A percentile compares a stretch with the other conserved stretches of the same genome.
Conservation (phyloP, 2,113 vertebrate species). For the Ophthalmolycus amberensis region DNA sequence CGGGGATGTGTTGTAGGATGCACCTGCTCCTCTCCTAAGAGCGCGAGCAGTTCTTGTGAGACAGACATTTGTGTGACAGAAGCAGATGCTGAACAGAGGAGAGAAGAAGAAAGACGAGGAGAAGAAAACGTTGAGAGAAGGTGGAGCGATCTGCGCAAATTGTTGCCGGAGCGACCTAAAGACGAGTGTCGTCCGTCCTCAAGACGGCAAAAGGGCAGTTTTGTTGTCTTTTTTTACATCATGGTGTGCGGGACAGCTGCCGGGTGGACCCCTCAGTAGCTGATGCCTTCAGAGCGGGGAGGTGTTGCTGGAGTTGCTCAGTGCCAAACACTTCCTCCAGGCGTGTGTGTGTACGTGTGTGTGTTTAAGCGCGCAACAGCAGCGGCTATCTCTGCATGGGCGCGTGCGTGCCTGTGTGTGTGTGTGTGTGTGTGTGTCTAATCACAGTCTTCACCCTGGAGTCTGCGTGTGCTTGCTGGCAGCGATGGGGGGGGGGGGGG, state of each 20-base stretch:
- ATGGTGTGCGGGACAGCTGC: slow-evolving; percentile 32
- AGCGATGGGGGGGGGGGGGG: not conserved
- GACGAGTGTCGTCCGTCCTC: not conserved
- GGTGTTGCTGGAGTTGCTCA: slow-evolving; percentile 32
- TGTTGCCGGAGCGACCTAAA: no score
- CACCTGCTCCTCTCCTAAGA: not conserved
- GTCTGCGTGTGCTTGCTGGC: not conserved
- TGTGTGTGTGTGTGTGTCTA: not conserved
- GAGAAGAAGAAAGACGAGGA: not conserved
- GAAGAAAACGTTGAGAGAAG: not conserved
- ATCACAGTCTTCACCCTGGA: not conserved
- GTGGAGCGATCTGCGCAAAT: not conserved
- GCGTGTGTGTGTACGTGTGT: not conserved
- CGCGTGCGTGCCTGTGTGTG: not conserved
- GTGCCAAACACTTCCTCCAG: slow-evolving; percentile 40
- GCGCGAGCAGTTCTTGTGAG: not conserved
- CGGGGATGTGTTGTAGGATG: not conserved
- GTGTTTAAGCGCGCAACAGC: not conserved
- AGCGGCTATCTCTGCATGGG: slow-evolving; percentile 7
- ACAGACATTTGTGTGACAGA: not conserved
- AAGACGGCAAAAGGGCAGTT: not conserved
- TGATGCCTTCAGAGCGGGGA: slow-evolving; percentile 37
- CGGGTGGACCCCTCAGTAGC: not conserved
- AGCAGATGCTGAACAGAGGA: not conserved
- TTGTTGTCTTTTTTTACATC: not conserved